Evolutionary conservation across 1,140 invertebrate genomes (phyloP).

Genomic region (Apis dorsata): DNA sequence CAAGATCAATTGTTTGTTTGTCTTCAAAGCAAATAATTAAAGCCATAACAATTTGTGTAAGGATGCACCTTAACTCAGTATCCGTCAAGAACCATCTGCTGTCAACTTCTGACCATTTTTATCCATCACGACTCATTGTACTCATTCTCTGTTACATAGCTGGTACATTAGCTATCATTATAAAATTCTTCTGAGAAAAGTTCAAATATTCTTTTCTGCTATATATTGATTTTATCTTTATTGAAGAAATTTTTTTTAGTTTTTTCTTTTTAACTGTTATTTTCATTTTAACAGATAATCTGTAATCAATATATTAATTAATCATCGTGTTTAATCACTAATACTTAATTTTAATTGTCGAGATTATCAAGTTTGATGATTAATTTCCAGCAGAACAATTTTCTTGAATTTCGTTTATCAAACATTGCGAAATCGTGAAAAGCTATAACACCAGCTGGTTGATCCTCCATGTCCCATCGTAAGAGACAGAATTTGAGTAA

Average conservation of each 20-base stretch:
- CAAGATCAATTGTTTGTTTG: too few species aligned
- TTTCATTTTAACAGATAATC: neutral
- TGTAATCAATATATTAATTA: neutral
- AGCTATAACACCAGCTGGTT: constrained; percentile 7
- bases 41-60: too few species aligned
- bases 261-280: neutral
- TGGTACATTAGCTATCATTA: too few species aligned
- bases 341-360: neutral
- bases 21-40: too few species aligned
- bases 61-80: too few species aligned
- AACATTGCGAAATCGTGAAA: constrained; percentile 9
- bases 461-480: constrained; percentile 18
- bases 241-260: too few species aligned
- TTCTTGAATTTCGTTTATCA: neutral
- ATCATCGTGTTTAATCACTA: neutral
- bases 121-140: neutral
- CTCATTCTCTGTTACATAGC: too few species aligned
- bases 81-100: neutral
- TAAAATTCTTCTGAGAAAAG: too few species aligned
- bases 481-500: constrained; percentile 19
- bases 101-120: constrained; percentile 1
- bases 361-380: neutral
- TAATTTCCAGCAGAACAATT: neutral
- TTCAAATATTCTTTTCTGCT: too few species aligned
- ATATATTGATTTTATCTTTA: too few species aligned